phyloP scores from a whole-genome alignment of 2,113 vertebrate species.

The Redunca redunca region DNA sequence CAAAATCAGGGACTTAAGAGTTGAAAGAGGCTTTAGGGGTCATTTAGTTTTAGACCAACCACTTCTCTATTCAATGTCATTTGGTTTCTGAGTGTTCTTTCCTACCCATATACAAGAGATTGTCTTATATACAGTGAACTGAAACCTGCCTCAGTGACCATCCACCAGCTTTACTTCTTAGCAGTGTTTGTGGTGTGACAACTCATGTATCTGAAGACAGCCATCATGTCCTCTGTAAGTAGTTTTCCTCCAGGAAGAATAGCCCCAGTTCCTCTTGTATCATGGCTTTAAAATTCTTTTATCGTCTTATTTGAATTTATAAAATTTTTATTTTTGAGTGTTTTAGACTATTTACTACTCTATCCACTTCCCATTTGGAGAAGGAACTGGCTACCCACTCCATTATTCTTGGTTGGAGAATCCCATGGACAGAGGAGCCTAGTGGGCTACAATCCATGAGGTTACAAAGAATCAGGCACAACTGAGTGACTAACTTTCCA shows the following conservation, averaged over 20 bases:
- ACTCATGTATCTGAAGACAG: not conserved
- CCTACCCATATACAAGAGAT: not conserved
- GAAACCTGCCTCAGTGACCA: not conserved
- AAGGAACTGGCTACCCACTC: not conserved
- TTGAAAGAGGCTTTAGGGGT: not conserved
- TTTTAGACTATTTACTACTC: not conserved
- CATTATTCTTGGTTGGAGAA: not conserved
- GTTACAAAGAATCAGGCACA: not conserved
- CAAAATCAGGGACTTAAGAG: not conserved
- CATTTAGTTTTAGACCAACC: not conserved
- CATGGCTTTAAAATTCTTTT: not conserved
- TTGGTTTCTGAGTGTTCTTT: not conserved
- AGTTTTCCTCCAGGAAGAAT: slow-evolving; percentile 21
- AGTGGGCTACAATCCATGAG: not conserved
- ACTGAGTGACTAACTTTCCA: not conserved
- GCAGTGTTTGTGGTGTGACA: not conserved
- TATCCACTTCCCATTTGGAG: not conserved
- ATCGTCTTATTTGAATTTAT: not conserved
- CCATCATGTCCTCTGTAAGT: not conserved
- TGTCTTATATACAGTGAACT: not conserved
- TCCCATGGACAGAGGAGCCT: not conserved
- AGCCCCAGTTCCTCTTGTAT: not conserved
- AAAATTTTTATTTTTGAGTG: not conserved
- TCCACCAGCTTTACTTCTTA: not conserved
- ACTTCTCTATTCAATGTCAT: not conserved